Percentiles rank a stretch among this genome's conserved stretches.
Evolutionary conservation across 2,888 invertebrate species (phyloP).

Genomic region (Ptychoptera contaminata): DNA sequence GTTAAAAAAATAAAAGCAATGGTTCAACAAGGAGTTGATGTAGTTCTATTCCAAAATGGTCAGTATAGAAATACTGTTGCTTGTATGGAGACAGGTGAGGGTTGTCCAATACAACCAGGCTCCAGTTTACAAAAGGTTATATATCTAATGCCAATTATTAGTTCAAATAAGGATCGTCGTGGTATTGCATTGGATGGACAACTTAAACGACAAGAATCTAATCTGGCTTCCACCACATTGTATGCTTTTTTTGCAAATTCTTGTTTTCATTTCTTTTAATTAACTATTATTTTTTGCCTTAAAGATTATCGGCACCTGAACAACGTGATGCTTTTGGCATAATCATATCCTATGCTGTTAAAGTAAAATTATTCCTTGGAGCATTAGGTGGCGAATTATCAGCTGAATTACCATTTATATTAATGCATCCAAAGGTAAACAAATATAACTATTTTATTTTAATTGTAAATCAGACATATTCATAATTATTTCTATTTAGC

Average conservation of each 20-base stretch:
- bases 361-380: conserved; percentile 85
- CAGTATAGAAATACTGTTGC: conserved; percentile 85
- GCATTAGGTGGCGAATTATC: conserved; percentile 84
- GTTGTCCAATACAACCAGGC: conserved; percentile 30
- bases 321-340: conserved; percentile 89
- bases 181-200: conserved; percentile 88
- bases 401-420: conserved; percentile 79
- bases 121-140: conserved; percentile 67
- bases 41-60: conserved; percentile 89
- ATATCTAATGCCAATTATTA: conserved; percentile 62
- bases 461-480: neutral
- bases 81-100: conserved; percentile 77
- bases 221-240: conserved; percentile 85
- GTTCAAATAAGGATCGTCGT: conserved; percentile 64
- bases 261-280: conserved; percentile 2
- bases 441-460: neutral
- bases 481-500: conserved; percentile 24
- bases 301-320: conserved; percentile 54
- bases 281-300: conserved; percentile 11
- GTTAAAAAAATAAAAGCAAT: conserved; percentile 90
- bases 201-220: conserved; percentile 65
- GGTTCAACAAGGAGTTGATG: conserved; percentile 90
- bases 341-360: conserved; percentile 87
- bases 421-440: conserved; percentile 75
- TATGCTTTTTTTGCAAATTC: conserved; percentile 21